A percentile compares a stretch with the other conserved stretches of the same genome.
phyloP scores from a whole-genome alignment of 2,888 invertebrate genomes.

The Spisula subtruncata region DNA sequence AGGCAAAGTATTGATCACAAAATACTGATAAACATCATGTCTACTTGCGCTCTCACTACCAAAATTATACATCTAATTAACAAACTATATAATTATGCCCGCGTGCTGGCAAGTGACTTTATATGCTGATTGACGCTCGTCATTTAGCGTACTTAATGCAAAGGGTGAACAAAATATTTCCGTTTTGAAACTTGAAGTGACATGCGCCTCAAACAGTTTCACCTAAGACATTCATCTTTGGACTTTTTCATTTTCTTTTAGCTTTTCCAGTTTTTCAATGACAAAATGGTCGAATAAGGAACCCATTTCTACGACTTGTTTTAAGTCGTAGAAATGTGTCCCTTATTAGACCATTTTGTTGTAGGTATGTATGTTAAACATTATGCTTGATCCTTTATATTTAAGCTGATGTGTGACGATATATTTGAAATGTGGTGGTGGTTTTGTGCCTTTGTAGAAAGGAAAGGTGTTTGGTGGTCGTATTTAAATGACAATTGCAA shows the following conservation, averaged over 20 bases:
- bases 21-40: slow-evolving; percentile 38
- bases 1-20: background rate
- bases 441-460: too few species aligned
- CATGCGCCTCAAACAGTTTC: background rate
- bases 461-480: too few species aligned
- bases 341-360: too few species aligned
- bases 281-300: background rate
- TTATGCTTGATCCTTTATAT: background rate
- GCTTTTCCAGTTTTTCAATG: background rate
- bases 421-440: background rate
- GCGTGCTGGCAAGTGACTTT: slow-evolving; percentile 13
- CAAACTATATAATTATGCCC: slow-evolving; percentile 19
- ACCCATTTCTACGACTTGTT: background rate
- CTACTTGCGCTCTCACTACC: slow-evolving; percentile 21
- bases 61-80: slow-evolving; percentile 30
- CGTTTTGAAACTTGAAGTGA: background rate
- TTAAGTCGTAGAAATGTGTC: too few species aligned
- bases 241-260: background rate
- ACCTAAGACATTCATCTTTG: background rate
- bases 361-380: background rate
- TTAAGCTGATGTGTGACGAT: background rate
- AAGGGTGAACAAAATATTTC: background rate
- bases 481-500: too few species aligned
- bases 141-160: background rate
- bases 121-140: background rate